Conservation (phyloP, 2,113 vertebrate genomes). For the Leptocoma aspasia region DNA sequence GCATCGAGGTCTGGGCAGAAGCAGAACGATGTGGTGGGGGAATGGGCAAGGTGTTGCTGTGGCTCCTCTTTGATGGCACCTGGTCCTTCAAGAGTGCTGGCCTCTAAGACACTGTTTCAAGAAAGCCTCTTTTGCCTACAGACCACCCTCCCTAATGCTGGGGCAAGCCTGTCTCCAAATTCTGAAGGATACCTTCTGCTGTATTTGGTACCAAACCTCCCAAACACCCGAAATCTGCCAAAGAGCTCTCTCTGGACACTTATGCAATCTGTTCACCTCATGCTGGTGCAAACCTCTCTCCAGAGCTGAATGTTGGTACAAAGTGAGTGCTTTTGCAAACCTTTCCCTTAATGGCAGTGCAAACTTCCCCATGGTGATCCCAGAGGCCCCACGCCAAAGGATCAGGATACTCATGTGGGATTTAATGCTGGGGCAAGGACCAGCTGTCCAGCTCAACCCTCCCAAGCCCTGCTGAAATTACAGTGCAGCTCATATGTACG, state of each 20-base stretch:
- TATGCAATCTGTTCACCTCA: background rate
- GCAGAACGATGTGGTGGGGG: accelerated
- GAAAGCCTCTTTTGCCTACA: background rate
- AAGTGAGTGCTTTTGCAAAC: background rate
- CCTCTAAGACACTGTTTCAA: background rate
- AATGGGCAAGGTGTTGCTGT: background rate
- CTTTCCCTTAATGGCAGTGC: background rate
- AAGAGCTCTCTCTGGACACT: background rate
- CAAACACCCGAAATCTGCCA: background rate
- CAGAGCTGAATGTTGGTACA: background rate
- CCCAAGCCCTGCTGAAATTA: background rate
- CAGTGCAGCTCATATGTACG: accelerated
- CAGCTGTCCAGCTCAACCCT: background rate
- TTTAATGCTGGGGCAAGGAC: background rate
- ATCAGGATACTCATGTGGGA: background rate
- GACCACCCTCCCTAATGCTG: background rate
- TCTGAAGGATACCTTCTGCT: background rate
- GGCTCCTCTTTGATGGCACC: background rate
- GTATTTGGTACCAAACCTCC: background rate
- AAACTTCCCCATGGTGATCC: background rate
- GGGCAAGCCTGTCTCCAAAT: background rate
- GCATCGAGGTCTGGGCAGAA: background rate
- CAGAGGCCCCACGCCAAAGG: background rate
- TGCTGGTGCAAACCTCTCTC: background rate
- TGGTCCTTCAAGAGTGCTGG: background rate